Base-by-base conservation (phyloP, 1,140 invertebrate species). In the Hermatobates lingyangjiaoensis region DNA sequence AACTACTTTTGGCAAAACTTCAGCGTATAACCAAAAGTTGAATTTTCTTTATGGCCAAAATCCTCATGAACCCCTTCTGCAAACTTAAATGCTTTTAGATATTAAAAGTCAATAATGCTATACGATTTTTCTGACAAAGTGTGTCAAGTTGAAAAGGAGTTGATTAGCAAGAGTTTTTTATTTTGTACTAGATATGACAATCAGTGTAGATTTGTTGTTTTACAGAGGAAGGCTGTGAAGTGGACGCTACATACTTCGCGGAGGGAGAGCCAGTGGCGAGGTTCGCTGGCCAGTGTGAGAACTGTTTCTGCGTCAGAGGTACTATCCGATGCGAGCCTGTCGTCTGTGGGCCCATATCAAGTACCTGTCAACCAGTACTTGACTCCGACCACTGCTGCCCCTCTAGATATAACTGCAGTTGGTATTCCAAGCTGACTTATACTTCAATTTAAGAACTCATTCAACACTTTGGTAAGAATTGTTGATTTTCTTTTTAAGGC, bases 251-350 rank as follows among this genome's bases (percentile, higher is more conserved):
- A 21, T 67, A 72, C 57, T 77, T 83, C 57, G 62, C 68, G 23
- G 81, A 87, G 64, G 86, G 86, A 1, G 79, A 83, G 53, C 77
- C 79, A 64, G 76, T 88, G n/a, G 66, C 73, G 3, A 68, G 74
- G 24, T 69, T 60, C 24, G 73, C 73, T 49, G 71, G 71, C 38
- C 66, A 71, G 7, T 86, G 83, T 63, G 77, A 81, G 59, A 81
- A 81, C 54, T 89, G 87, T 65, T 88, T 85, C 66, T 90, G 87
- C 64, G 73, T 87, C 50, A 72, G 75, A 51, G 81, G 81, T 1
- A 66, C 73, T 0, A 69, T 85, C 20, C 72, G 76, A 10, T 90
- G 86, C 63, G 79, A 82, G 45, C 76, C 80, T 1, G 70, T 84
- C 39, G 75, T 79, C 12, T 87, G 84, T 57, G 79, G 80, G 14